Conservation (phyloP, 2,113 vertebrate genomes). For the Hippocampus mohnikei region DNA sequence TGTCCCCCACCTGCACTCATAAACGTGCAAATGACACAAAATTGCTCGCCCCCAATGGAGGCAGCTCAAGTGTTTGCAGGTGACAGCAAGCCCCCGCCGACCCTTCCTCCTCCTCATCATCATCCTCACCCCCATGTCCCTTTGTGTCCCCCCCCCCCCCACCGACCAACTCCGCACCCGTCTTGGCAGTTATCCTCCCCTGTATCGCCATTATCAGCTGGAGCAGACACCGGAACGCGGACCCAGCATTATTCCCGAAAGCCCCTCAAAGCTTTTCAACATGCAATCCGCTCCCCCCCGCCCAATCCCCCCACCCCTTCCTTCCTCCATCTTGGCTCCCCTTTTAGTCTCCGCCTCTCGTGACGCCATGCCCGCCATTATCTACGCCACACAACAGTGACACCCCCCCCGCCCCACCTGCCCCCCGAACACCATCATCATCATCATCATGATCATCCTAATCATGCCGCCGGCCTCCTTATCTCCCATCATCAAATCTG, state of each 20-base stretch:
- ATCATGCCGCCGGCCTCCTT: conserved; percentile 67
- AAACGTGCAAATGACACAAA: conserved; percentile 47
- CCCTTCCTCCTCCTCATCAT: conserved; percentile 5
- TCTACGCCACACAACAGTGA: conserved; percentile 37
- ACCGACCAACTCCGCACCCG: conserved; percentile 15
- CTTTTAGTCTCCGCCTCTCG: conserved; percentile 53
- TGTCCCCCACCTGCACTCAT: conserved; percentile 16
- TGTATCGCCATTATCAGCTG: conserved; percentile 74
- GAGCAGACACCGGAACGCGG: conserved; percentile 4
- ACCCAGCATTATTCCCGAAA: neutral
- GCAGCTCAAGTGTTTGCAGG: conserved; percentile 44
- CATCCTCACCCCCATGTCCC: conserved; percentile 30
- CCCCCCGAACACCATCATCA: neutral
- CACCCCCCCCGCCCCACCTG: conserved; percentile 19
- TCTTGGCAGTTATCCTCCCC: conserved; percentile 58
- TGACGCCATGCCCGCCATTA: conserved; percentile 40
- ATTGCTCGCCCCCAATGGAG: conserved; percentile 28
- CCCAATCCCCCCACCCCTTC: conserved; percentile 10
- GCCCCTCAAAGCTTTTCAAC: neutral
- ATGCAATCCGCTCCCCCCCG: neutral
- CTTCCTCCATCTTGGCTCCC: conserved; percentile 19
- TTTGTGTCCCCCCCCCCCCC: conserved; percentile 50
- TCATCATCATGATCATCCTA: conserved; percentile 54
- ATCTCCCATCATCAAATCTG: conserved; percentile 71
- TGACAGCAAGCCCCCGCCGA: conserved; percentile 26